Conservation (phyloP, 2,797 vertebrate genomes). For the Pipistrellus kuhlii region DNA sequence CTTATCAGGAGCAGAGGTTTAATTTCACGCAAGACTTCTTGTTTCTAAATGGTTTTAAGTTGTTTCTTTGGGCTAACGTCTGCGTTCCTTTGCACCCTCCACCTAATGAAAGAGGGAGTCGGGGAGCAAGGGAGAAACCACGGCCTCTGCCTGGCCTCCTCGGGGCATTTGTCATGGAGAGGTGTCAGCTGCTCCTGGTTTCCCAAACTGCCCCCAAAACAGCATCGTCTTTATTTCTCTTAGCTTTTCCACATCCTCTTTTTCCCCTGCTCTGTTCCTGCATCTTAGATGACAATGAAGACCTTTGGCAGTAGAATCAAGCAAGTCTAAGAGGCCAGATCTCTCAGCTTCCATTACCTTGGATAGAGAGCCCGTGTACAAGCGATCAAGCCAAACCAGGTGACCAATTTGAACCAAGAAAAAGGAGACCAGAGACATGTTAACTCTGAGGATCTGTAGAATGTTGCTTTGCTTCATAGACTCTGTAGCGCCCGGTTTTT, state of each 20-base stretch:
- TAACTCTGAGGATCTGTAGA: neutral
- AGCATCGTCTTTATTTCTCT: neutral
- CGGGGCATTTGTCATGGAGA: neutral
- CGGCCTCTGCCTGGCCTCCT: neutral
- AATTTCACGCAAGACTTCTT: conserved; percentile 80
- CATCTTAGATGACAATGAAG: neutral
- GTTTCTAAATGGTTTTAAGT: conserved; percentile 71
- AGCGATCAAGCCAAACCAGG: neutral
- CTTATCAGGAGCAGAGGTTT: conserved; percentile 75
- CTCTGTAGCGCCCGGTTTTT: neutral
- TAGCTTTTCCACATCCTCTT: neutral
- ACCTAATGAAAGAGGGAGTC: neutral
- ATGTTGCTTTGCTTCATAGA: neutral
- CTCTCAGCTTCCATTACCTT: neutral
- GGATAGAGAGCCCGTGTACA: neutral
- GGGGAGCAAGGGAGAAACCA: neutral
- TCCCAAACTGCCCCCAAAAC: neutral
- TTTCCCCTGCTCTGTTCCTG: neutral
- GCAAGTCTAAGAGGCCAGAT: neutral
- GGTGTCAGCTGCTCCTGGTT: neutral
- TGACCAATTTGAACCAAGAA: neutral
- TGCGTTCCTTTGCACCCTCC: conserved; percentile 10
- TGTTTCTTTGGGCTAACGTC: conserved; percentile 69
- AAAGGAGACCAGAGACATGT: neutral
- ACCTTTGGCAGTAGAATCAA: neutral